phyloP scores from a whole-genome alignment of 2,797 vertebrate genomes.

The Gymnoscopelus braueri region DNA sequence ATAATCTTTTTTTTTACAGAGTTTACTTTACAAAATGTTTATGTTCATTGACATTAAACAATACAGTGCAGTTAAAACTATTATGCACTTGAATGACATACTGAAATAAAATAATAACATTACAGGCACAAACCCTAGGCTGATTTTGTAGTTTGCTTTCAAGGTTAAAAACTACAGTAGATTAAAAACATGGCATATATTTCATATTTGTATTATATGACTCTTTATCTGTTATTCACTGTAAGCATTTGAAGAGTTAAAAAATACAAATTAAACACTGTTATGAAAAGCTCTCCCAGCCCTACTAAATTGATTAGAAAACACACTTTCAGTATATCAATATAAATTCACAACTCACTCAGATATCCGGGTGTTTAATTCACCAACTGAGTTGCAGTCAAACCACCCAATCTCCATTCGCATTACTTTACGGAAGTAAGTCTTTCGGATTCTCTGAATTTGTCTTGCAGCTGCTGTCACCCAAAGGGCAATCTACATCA shows the following conservation, averaged over 20 bases:
- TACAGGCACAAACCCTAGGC: no score
- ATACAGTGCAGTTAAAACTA: no score
- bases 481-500: constrained; percentile 80
- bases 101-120: no score
- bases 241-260: no score
- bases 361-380: constrained; percentile 86
- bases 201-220: no score
- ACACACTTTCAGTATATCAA: background rate
- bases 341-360: constrained; percentile 73
- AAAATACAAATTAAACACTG: constrained; percentile 10
- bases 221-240: no score
- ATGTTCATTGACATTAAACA: no score
- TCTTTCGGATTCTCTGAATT: constrained; percentile 78
- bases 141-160: no score
- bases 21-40: background rate
- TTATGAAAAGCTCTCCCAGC: background rate
- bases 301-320: background rate
- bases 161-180: no score
- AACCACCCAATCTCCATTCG: constrained; percentile 88
- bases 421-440: constrained; percentile 85
- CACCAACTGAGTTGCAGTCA: constrained; percentile 85
- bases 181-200: no score
- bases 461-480: constrained; percentile 81
- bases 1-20: background rate
- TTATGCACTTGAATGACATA: no score